Evolutionary conservation across 2,888 invertebrate species (phyloP).

Genomic region (Leucoma salicis): DNA sequence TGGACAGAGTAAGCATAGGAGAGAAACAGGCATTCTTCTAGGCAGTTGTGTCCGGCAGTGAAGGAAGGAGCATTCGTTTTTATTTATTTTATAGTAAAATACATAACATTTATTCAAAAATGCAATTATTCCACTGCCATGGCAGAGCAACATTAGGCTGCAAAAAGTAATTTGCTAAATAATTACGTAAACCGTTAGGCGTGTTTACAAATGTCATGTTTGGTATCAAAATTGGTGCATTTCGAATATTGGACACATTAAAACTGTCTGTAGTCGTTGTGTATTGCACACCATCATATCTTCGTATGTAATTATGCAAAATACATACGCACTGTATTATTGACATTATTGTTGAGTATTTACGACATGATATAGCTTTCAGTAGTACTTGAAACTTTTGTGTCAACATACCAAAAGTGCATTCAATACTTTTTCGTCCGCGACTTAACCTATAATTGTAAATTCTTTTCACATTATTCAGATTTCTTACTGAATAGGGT

Average conservation of each 20-base stretch:
- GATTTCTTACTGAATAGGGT: conserved; percentile 7
- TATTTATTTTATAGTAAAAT: too few relatives aligned
- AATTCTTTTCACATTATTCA: conserved; percentile 3
- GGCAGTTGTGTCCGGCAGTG: too few relatives aligned
- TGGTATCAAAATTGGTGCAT: too few relatives aligned
- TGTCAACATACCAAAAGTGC: conserved; percentile 18
- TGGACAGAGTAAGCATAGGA: too few relatives aligned
- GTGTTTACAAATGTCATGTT: neutral
- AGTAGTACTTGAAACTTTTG: conserved; percentile 16
- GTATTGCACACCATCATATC: neutral
- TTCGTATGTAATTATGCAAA: conserved; percentile 9
- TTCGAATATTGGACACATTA: too few relatives aligned
- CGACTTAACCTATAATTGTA: neutral
- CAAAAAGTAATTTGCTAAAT: conserved; percentile 1
- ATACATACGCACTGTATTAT: conserved; percentile 13
- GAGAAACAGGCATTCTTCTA: too few relatives aligned
- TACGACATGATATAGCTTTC: conserved; percentile 5
- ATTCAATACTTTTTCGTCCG: conserved; percentile 10
- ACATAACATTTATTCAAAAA: too few relatives aligned
- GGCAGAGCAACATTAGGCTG: neutral
- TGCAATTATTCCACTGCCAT: neutral
- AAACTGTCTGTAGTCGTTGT: too few relatives aligned
- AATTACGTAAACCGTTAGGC: conserved; percentile 1
- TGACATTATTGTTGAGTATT: conserved; percentile 7
- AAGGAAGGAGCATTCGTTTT: too few relatives aligned